Conservation (phyloP, 2,113 vertebrate genomes). For the Lamprotornis superbus region DNA sequence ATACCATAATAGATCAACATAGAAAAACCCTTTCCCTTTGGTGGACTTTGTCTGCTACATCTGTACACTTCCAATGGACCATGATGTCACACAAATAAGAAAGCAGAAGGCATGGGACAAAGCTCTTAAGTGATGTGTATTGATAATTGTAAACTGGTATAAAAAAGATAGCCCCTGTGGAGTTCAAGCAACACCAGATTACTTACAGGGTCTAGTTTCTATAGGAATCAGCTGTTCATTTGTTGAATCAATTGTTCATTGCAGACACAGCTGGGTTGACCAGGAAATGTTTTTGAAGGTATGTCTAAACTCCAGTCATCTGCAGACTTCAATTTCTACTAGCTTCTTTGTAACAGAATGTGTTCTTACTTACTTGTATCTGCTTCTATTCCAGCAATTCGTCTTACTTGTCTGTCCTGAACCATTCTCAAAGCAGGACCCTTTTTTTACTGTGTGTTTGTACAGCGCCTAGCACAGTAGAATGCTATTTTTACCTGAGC, state of each 20-base stretch:
- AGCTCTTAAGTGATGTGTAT: neutral
- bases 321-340: neutral
- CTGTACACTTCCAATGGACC: neutral
- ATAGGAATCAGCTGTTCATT: neutral
- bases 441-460: neutral
- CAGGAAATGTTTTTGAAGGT: neutral
- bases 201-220: neutral
- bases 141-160: neutral
- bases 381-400: neutral
- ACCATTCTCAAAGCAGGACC: neutral
- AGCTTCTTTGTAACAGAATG: neutral
- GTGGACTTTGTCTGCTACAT: neutral
- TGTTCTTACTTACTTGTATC: neutral
- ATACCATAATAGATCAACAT: neutral
- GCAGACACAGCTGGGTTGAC: neutral
- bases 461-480: neutral
- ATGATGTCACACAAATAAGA: rapidly evolving
- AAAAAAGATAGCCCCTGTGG: neutral
- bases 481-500: neutral
- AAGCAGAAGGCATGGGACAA: neutral
- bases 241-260: neutral
- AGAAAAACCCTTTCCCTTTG: neutral
- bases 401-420: neutral
- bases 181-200: neutral
- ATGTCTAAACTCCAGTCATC: neutral